Evolutionary conservation across 53 echinoderm and acorn worm species (phyloP).

Genomic region (Astropecten irregularis): DNA sequence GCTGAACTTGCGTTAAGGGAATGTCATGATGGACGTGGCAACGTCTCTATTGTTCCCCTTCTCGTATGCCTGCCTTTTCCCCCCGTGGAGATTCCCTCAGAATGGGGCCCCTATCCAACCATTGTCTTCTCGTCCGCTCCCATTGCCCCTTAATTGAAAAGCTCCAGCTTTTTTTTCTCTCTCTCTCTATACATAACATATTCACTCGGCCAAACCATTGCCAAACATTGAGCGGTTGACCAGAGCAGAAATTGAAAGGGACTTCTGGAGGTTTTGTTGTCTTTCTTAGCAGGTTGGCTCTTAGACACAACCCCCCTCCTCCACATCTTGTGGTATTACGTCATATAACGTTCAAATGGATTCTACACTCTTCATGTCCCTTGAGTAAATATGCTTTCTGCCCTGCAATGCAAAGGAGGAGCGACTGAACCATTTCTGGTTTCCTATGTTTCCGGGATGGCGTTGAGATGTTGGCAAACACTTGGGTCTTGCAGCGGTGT

Average conservation of each 20-base stretch:
- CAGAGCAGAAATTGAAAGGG: not conserved
- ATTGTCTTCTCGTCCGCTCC: slow-evolving; percentile 36
- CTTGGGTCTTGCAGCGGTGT: too few species aligned
- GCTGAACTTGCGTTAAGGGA: slow-evolving; percentile 21
- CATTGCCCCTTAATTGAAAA: slow-evolving; percentile 8
- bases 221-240: slow-evolving; percentile 3
- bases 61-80: not conserved
- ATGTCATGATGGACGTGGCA: slow-evolving; percentile 11
- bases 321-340: not conserved
- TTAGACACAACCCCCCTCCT: too few species aligned
- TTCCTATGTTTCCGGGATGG: not conserved
- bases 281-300: too few species aligned
- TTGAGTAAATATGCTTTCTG: slow-evolving; percentile 20
- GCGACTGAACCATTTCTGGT: not conserved
- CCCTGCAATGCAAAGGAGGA: not conserved
- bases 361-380: slow-evolving; percentile 32
- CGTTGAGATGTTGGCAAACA: not conserved
- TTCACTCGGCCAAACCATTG: slow-evolving; percentile 18
- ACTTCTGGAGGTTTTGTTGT: too few species aligned
- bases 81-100: not conserved
- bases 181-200: too few species aligned
- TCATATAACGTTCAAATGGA: not conserved
- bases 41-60: slow-evolving; percentile 6
- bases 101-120: not conserved
- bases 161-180: too few species aligned